Conservation (phyloP, 2,113 vertebrate species). For the Tachysurus fulvidraco region DNA sequence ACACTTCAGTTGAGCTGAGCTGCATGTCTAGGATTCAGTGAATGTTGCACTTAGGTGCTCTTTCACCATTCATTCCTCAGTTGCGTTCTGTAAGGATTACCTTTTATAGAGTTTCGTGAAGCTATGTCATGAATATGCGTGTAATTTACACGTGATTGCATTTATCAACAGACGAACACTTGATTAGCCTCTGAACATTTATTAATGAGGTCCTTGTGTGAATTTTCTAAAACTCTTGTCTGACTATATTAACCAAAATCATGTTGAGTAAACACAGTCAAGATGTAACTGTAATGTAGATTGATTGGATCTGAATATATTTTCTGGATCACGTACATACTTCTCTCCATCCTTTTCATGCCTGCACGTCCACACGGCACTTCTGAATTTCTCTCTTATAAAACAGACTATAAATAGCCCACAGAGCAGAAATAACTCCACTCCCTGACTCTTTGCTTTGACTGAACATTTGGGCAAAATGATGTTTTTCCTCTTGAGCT, state of each 20-base stretch:
- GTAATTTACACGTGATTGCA: background rate
- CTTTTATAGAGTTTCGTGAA: background rate
- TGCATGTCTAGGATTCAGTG: background rate
- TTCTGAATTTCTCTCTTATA: conserved; percentile 14
- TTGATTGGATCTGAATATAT: background rate
- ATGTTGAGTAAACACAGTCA: background rate
- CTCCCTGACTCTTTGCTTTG: conserved; percentile 9
- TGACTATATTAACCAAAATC: background rate
- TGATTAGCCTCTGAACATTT: background rate
- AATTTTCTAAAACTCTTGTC: background rate
- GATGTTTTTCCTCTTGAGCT: conserved; percentile 21
- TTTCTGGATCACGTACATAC: background rate
- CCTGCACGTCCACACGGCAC: background rate
- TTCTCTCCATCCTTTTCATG: background rate
- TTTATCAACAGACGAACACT: background rate
- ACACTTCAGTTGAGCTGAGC: background rate
- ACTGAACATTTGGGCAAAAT: conserved; percentile 32
- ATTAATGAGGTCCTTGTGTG: background rate
- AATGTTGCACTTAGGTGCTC: background rate
- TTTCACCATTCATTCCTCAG: background rate
- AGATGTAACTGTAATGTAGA: background rate
- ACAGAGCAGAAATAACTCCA: conserved; percentile 37
- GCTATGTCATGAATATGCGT: background rate
- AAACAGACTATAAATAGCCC: conserved; percentile 45
- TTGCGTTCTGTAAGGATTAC: background rate